phyloP scores from a whole-genome alignment of 2,797 vertebrate species.

The Coregonus sp. region DNA sequence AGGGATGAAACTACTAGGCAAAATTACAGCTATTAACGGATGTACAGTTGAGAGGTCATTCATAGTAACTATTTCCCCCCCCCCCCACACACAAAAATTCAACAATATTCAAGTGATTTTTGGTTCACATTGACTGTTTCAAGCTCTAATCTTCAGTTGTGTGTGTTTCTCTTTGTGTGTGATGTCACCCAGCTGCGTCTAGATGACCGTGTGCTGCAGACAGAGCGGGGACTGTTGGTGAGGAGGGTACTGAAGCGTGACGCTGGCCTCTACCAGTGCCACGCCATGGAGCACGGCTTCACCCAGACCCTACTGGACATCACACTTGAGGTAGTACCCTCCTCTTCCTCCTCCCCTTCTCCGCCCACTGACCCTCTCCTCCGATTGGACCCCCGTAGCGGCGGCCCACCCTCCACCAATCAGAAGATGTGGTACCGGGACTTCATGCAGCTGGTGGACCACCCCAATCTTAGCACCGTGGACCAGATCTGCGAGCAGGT shows the following conservation, averaged over 20 bases:
- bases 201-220: constrained; percentile 82
- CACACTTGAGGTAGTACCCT: constrained; percentile 82
- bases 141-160: neutral
- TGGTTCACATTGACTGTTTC: too few relatives aligned
- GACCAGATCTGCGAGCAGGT: constrained; percentile 88
- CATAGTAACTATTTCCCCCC: neutral
- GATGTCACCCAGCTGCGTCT: constrained; percentile 75
- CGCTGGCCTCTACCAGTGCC: constrained; percentile 85
- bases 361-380: constrained; percentile 64
- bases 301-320: constrained; percentile 88
- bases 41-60: neutral
- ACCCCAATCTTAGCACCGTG: constrained; percentile 81
- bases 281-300: constrained; percentile 90
- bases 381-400: constrained; percentile 63
- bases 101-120: too few relatives aligned
- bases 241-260: constrained; percentile 82
- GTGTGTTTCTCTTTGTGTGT: neutral
- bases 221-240: constrained; percentile 84
- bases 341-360: constrained; percentile 42
- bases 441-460: constrained; percentile 95
- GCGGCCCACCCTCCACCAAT: constrained; percentile 55
- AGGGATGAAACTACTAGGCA: neutral
- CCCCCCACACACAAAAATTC: too few relatives aligned
- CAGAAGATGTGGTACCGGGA: constrained; percentile 94
- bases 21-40: neutral